phyloP scores from a whole-genome alignment of 2,113 vertebrate species.

The Colius striatus region DNA sequence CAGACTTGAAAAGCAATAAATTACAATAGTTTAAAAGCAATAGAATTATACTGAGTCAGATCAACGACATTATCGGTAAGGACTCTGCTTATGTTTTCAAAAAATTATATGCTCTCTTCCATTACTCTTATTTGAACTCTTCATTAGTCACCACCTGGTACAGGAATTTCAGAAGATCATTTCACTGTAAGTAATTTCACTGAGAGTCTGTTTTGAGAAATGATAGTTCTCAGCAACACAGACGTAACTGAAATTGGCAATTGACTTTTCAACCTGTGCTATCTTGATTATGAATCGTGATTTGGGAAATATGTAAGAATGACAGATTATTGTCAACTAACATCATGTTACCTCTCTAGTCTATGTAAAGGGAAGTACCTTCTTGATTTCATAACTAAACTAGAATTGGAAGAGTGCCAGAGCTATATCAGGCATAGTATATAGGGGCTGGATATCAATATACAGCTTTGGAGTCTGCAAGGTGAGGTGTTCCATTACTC shows the following conservation, averaged over 20 bases:
- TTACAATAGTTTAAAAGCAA: neutral
- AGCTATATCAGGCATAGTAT: neutral
- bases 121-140: neutral
- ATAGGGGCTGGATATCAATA: neutral
- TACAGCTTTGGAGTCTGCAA: neutral
- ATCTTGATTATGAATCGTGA: neutral
- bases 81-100: neutral
- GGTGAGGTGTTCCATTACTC: no score
- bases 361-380: neutral
- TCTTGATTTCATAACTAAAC: neutral
- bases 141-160: neutral
- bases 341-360: neutral
- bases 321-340: neutral
- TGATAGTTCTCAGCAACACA: neutral
- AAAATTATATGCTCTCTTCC: neutral
- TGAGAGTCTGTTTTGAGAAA: neutral
- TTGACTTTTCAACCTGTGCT: neutral
- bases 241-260: neutral
- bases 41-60: neutral
- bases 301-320: neutral
- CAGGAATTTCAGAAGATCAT: neutral
- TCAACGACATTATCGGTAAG: neutral
- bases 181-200: neutral
- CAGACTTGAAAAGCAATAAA: neutral
- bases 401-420: neutral